Conservation (phyloP, 2,113 vertebrate genomes). For the Rhabdornis inornatus region DNA sequence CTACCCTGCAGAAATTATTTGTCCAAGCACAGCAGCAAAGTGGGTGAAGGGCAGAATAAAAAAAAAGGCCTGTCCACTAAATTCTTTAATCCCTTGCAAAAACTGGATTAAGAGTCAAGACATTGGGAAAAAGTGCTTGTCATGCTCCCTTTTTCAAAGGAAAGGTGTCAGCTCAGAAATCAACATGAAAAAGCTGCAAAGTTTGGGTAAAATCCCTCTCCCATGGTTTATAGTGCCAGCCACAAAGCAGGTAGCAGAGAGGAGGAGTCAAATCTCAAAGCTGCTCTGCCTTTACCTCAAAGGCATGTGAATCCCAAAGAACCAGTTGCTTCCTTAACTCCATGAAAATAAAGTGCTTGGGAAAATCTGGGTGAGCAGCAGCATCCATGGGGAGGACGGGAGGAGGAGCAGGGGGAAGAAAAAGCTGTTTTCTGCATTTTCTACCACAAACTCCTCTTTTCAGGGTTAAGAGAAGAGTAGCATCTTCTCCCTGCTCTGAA, state of each 20-base stretch:
- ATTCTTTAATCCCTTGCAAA: constrained; percentile 55
- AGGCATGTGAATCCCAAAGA: neutral
- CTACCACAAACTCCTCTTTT: neutral
- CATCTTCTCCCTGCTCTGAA: neutral
- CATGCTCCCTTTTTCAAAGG: constrained; percentile 15
- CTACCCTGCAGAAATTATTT: constrained; percentile 44
- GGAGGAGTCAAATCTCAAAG: neutral
- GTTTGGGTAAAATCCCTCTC: neutral
- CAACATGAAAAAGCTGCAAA: neutral
- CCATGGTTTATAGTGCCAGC: neutral
- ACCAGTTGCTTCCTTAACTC: neutral
- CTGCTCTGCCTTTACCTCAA: neutral
- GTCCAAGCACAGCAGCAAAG: constrained; percentile 34
- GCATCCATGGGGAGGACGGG: neutral
- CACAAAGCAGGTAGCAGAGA: neutral
- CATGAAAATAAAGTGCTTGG: neutral
- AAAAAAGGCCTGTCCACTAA: neutral
- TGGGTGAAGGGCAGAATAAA: neutral
- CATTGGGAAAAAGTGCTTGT: neutral
- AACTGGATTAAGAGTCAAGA: constrained; percentile 23
- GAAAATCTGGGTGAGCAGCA: neutral
- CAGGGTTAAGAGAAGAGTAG: neutral
- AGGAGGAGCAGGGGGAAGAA: neutral
- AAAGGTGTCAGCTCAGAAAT: constrained; percentile 20
- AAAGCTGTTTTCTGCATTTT: neutral